Base-by-base conservation (phyloP, 2,113 vertebrate species). In the Lutjanus erythropterus region DNA sequence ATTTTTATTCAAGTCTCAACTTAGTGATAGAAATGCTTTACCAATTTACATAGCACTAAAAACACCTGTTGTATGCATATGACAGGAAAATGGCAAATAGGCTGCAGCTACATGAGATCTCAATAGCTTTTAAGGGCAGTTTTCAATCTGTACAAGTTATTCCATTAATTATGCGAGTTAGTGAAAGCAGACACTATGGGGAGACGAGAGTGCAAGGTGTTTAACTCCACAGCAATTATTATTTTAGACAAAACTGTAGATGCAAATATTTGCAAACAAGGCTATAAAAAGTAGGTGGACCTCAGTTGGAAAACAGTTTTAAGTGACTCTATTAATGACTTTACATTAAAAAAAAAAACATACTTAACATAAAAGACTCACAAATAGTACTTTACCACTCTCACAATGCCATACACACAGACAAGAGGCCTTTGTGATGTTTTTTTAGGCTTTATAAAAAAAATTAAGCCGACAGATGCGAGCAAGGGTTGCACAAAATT, bases 1-100 rank as follows among this genome's bases (percentile, higher is more conserved):
- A 91, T 87, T 89, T 94, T 95, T 94, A 94, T 94, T 94, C 83
- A 91, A 91, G 85, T 94, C 92, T 91, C 89, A 92, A 94, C 90
- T 86, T 88, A 89, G 81, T 81, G 61, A 93, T 94, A 94, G 90
- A 95, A 95, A 94, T 87, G 84, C 88, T 92, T 89, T 91, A 93
- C 86, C 88, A 92, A 92, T 93, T 94, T 92, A 94, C 89, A 94
- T 87, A 88, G 87, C 90, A 94, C 93, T 94, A 94, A 91, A 94
- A 95, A 94, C 93, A 94, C 88, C 83, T 81, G 91, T 88, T 85
- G 71, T 91, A 89, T 87, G 80, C 83, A 76, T 88, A 81, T 84
- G 78, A 92, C 76, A 78, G 77, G 84, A 79, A 78, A 79, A 86
- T 71, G 86, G 86, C 80, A 83, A 88, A 87, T 70, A 87, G 71